Evolutionary conservation across 1,140 invertebrate species (phyloP).

Genomic region (Steinernema khuongi): DNA sequence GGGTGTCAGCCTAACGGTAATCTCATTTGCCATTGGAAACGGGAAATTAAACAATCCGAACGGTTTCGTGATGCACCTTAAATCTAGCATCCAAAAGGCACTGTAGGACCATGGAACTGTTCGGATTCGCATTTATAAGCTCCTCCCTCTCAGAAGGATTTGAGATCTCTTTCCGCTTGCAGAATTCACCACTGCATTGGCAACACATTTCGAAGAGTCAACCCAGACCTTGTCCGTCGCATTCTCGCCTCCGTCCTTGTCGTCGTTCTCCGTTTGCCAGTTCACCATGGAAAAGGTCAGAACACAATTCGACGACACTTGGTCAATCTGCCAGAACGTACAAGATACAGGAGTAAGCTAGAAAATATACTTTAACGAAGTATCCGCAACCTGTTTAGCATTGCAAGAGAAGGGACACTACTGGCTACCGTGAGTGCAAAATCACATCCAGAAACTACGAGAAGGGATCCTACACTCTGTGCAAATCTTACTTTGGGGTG

Average conservation of each 20-base stretch:
- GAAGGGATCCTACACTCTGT: background rate
- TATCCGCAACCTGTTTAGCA: background rate
- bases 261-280: background rate
- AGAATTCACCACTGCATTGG: background rate
- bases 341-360: background rate
- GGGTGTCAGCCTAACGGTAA: background rate
- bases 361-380: background rate
- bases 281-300: background rate
- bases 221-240: background rate
- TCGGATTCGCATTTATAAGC: no score
- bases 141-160: background rate
- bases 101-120: no score
- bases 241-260: background rate
- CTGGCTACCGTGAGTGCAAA: background rate
- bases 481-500: background rate
- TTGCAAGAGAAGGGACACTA: background rate
- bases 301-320: background rate
- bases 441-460: background rate
- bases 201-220: background rate
- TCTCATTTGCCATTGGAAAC: no score
- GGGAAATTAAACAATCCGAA: no score
- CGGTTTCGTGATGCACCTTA: no score
- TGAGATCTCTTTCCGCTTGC: background rate
- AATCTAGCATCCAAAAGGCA: no score
- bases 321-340: background rate